These are phyloP conservation scores for Leptinotarsa texana DNA, from an alignment of 1,140 invertebrate species.

Conservation along the genomic window DNA sequence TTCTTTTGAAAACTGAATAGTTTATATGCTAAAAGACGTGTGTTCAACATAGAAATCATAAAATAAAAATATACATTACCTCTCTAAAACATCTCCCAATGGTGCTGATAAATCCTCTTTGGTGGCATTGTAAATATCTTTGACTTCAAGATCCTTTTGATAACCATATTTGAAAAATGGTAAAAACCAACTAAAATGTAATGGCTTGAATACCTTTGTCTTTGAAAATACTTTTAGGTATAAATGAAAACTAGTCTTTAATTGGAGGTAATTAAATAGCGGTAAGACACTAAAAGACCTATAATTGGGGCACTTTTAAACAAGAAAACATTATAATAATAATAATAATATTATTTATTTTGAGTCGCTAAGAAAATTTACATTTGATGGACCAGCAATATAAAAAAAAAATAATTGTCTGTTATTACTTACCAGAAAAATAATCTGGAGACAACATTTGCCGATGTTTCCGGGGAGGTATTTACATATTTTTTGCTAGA, in stretches of 20 bases:
- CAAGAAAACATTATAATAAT: too few relatives aligned
- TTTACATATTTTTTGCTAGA: conserved; percentile 56
- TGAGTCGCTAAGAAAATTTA: too few relatives aligned
- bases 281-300: too few relatives aligned
- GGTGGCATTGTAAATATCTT: conserved; percentile 64
- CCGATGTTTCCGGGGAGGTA: conserved; percentile 55
- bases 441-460: conserved; percentile 56
- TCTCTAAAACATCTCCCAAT: conserved; percentile 64
- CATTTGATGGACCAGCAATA: too few relatives aligned
- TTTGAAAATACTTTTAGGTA: too few relatives aligned
- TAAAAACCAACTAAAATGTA: conserved; percentile 62
- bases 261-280: too few relatives aligned
- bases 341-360: too few relatives aligned
- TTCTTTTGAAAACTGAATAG: too few relatives aligned
- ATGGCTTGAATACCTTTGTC: too few relatives aligned
- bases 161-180: conserved; percentile 67
- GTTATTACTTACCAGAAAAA: conserved; percentile 56
- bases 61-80: conserved; percentile 54
- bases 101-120: conserved; percentile 26
- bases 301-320: too few relatives aligned
- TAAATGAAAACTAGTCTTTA: too few relatives aligned
- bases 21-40: background rate
- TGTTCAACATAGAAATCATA: background rate
- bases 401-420: conserved; percentile 12
- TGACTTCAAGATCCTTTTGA: conserved; percentile 61